A percentile compares a stretch with the other conserved stretches of the same genome.
phyloP scores from a whole-genome alignment of 2,888 invertebrate species.

The Cynaeus angustus region DNA sequence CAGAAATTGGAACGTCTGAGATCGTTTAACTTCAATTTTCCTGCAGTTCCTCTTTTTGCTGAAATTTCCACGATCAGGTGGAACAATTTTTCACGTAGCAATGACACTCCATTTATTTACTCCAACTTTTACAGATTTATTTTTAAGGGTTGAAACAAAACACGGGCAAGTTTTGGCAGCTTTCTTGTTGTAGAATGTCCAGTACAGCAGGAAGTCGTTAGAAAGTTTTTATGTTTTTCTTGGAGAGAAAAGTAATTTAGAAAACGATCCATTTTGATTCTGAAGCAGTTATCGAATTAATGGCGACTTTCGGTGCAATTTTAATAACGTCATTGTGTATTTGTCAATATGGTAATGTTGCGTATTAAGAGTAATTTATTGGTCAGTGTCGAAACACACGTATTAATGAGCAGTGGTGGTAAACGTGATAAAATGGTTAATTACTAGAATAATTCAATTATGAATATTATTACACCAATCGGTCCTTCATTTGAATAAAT shows the following conservation, averaged over 20 bases:
- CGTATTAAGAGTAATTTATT: slow-evolving; percentile 33
- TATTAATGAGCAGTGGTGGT: slow-evolving; percentile 26
- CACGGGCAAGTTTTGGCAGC: slow-evolving; percentile 23
- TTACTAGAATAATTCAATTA: slow-evolving; percentile 34
- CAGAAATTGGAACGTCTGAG: slow-evolving; percentile 8
- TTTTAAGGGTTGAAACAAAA: slow-evolving; percentile 31
- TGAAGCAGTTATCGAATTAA: background rate
- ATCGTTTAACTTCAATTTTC: background rate
- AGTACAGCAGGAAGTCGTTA: slow-evolving; percentile 20
- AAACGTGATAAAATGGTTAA: slow-evolving; percentile 37
- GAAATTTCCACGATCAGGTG: slow-evolving; percentile 17
- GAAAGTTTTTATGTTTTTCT: slow-evolving; percentile 10
- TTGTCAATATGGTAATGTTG: slow-evolving; percentile 13
- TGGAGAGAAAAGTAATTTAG: slow-evolving; percentile 22
- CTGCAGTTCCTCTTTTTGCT: background rate
- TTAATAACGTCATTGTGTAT: slow-evolving; percentile 2
- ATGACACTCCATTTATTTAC: slow-evolving; percentile 31
- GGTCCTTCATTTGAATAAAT: slow-evolving; percentile 28
- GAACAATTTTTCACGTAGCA: slow-evolving; percentile 27
- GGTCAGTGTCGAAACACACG: slow-evolving; percentile 29
- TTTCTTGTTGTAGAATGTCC: slow-evolving; percentile 9
- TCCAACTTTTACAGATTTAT: slow-evolving; percentile 23
- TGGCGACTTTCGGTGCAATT: background rate
- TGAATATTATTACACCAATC: slow-evolving; percentile 33
- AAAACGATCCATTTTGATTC: slow-evolving; percentile 8